Conservation (phyloP, 2,888 invertebrate species). For the Muscina levida region DNA sequence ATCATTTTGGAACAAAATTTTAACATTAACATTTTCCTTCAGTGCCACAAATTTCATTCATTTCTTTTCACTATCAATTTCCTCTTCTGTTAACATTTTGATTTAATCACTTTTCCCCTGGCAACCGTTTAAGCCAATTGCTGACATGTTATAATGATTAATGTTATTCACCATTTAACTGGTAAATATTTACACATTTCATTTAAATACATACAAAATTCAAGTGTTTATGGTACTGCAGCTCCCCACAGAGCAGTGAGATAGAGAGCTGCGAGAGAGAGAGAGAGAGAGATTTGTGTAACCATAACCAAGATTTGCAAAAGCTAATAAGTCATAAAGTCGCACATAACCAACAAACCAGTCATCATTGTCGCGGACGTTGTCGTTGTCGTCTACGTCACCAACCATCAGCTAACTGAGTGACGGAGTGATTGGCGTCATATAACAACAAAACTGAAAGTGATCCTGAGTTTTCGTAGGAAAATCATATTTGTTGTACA, state of each 20-base stretch:
- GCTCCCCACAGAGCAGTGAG: too few species aligned
- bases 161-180: conserved; percentile 43
- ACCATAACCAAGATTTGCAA: conserved; percentile 22
- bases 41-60: too few species aligned
- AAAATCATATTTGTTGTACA: conserved; percentile 15
- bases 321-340: conserved; percentile 41
- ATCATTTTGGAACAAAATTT: too few species aligned
- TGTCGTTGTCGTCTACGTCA: conserved; percentile 37
- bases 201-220: conserved; percentile 53
- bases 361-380: conserved; percentile 11
- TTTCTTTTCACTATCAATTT: neutral
- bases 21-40: too few species aligned
- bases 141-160: conserved; percentile 41
- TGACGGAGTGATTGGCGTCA: too few species aligned
- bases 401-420: neutral
- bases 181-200: conserved; percentile 62
- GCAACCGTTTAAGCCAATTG: neutral
- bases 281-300: conserved; percentile 17
- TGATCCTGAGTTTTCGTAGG: conserved; percentile 40
- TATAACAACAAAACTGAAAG: conserved; percentile 50
- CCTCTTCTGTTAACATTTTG: conserved; percentile 4
- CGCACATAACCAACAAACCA: neutral
- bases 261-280: neutral
- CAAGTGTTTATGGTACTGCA: neutral
- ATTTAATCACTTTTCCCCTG: conserved; percentile 24